These are phyloP conservation scores for Villa cingulata DNA, from an alignment of 2,888 invertebrate genomes.

Conservation along the genomic window DNA sequence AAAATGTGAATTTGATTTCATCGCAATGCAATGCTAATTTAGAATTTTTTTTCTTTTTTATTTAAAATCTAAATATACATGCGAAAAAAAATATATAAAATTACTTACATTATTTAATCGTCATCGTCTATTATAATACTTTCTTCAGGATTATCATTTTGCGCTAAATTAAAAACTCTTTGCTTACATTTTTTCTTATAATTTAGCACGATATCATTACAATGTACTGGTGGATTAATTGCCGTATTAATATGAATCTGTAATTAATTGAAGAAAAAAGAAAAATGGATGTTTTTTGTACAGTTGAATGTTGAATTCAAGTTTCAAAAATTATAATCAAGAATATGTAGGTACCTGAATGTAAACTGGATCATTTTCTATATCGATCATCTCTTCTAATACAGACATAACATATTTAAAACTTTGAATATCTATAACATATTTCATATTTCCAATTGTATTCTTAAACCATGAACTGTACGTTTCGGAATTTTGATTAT, in stretches of 20 bases:
- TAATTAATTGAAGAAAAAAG: neutral
- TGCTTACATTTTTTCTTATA: slow-evolving; percentile 25
- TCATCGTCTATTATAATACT: slow-evolving; percentile 9
- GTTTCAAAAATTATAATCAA: neutral
- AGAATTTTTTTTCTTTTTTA: too few relatives aligned
- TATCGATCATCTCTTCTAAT: slow-evolving; percentile 22
- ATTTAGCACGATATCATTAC: slow-evolving; percentile 28
- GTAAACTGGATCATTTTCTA: slow-evolving; percentile 25
- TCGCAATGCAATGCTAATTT: too few relatives aligned
- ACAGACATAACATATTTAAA: slow-evolving; percentile 23
- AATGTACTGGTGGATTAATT: slow-evolving; percentile 25
- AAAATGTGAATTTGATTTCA: neutral
- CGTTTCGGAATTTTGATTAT: slow-evolving; percentile 1
- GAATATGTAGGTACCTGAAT: slow-evolving; percentile 22
- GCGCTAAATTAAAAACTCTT: neutral
- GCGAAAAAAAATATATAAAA: too few relatives aligned
- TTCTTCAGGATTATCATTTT: neutral
- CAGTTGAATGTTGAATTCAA: neutral
- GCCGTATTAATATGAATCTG: slow-evolving; percentile 27
- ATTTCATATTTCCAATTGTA: slow-evolving; percentile 31
- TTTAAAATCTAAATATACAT: too few relatives aligned
- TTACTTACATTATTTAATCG: too few relatives aligned
- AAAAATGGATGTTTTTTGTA: neutral
- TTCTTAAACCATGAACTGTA: slow-evolving; percentile 27
- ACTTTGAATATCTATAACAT: slow-evolving; percentile 20